Percentiles rank a stretch among this genome's conserved stretches.
These are phyloP conservation scores for Rhaphigaster nebulosa DNA, from an alignment of 2,888 invertebrate species.

Conservation along the genomic window DNA sequence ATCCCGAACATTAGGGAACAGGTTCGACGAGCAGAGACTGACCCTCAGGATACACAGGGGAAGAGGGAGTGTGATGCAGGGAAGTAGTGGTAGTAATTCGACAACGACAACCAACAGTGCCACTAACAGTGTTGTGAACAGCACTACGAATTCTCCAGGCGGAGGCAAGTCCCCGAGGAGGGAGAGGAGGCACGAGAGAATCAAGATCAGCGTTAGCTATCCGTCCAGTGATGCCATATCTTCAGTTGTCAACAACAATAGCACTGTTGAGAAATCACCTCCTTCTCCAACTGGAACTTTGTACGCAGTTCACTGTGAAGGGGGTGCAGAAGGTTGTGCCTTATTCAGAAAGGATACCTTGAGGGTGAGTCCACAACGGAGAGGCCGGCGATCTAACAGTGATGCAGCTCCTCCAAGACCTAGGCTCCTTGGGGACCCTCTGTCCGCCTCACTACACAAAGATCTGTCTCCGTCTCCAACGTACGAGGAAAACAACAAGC, in stretches of 20 bases:
- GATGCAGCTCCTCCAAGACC: constrained; percentile 72
- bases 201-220: constrained; percentile 89
- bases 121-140: constrained; percentile 67
- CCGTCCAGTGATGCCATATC: constrained; percentile 80
- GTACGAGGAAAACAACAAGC: constrained; percentile 67
- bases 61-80: constrained; percentile 77
- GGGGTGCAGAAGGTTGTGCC: constrained; percentile 67
- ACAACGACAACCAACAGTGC: constrained; percentile 65
- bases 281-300: constrained; percentile 69
- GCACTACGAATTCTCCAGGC: constrained; percentile 65
- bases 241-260: constrained; percentile 64
- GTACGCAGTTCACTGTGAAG: constrained; percentile 79
- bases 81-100: constrained; percentile 69
- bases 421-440: constrained; percentile 65
- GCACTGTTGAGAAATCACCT: constrained; percentile 60
- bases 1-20: constrained; percentile 73
- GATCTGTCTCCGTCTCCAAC: constrained; percentile 67
- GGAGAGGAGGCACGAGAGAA: constrained; percentile 74
- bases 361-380: constrained; percentile 68
- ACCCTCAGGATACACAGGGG: constrained; percentile 93
- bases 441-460: constrained; percentile 64
- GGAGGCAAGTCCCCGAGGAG: constrained; percentile 61
- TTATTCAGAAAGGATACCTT: constrained; percentile 70
- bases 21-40: constrained; percentile 91
- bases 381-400: constrained; percentile 69